These are phyloP conservation scores for Cerceris rybyensis DNA, from an alignment of 2,888 invertebrate genomes.

Conservation along the genomic window DNA sequence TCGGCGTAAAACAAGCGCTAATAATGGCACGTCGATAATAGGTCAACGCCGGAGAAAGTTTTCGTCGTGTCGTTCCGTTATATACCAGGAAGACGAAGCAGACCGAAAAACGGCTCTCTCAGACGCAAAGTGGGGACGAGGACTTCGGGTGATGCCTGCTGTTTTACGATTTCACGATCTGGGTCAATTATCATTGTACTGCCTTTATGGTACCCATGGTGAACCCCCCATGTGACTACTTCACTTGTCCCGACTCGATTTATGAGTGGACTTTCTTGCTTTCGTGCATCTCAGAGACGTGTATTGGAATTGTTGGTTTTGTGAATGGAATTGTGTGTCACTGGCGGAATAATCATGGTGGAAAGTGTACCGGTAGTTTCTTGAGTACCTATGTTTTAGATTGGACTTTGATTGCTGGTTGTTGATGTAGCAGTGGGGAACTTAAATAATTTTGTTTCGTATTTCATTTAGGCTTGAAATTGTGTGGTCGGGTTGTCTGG, in stretches of 20 bases:
- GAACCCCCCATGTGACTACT: not conserved
- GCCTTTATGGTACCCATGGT: not conserved
- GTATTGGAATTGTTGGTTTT: too few species aligned
- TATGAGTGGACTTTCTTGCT: too few species aligned
- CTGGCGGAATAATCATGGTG: too few species aligned
- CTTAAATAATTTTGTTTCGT: too few species aligned
- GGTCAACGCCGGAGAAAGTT: slow-evolving; percentile 62
- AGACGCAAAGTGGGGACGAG: not conserved
- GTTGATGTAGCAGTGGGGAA: too few species aligned
- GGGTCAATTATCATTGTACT: slow-evolving; percentile 51
- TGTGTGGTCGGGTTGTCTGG: too few species aligned
- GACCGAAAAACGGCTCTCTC: slow-evolving; percentile 28
- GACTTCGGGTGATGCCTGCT: slow-evolving; percentile 19
- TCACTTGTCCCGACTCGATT: not conserved
- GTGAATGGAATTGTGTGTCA: too few species aligned
- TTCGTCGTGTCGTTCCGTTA: slow-evolving; percentile 61
- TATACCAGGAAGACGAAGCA: slow-evolving; percentile 44
- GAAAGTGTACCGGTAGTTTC: too few species aligned
- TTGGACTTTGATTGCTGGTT: too few species aligned
- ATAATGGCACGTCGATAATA: slow-evolving; percentile 54
- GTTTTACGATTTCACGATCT: slow-evolving; percentile 49
- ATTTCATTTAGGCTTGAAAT: too few species aligned
- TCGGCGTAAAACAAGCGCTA: slow-evolving; percentile 42
- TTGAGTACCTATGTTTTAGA: too few species aligned
- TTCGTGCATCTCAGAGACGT: too few species aligned